Percentiles rank a stretch among this genome's conserved stretches.
Conservation (phyloP, 1,140 invertebrate genomes). For the Listronotus oregonensis region DNA sequence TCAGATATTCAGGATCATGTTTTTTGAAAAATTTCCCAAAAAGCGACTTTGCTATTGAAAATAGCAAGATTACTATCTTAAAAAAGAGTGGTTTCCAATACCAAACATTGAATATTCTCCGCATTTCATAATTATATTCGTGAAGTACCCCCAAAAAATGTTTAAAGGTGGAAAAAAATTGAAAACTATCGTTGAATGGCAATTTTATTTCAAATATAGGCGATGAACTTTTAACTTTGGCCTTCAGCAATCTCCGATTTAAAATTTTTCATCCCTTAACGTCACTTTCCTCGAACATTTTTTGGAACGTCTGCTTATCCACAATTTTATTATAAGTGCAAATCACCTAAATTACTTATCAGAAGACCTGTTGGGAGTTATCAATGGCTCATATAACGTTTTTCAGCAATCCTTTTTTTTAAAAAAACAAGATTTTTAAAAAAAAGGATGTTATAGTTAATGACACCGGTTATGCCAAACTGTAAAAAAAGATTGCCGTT, state of each 20-base stretch:
- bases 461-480: too few relatives aligned
- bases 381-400: neutral
- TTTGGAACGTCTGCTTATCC: neutral
- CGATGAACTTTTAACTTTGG: neutral
- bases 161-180: neutral
- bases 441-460: too few relatives aligned
- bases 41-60: neutral
- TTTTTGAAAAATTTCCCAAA: neutral
- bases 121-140: neutral
- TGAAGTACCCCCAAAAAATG: neutral
- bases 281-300: neutral
- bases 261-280: neutral
- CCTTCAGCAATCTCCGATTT: neutral
- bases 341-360: neutral
- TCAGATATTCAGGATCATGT: neutral
- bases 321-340: neutral
- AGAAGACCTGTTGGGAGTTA: conserved; percentile 1
- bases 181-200: neutral
- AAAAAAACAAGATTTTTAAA: too few relatives aligned
- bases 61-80: neutral
- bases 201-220: neutral
- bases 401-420: neutral
- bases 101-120: neutral
- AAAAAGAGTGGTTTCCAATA: neutral
- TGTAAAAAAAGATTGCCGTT: too few relatives aligned